A percentile compares a stretch with the other conserved stretches of the same genome.
Conservation (phyloP, 2,888 invertebrate species). For the Brassicogethes aeneus region DNA sequence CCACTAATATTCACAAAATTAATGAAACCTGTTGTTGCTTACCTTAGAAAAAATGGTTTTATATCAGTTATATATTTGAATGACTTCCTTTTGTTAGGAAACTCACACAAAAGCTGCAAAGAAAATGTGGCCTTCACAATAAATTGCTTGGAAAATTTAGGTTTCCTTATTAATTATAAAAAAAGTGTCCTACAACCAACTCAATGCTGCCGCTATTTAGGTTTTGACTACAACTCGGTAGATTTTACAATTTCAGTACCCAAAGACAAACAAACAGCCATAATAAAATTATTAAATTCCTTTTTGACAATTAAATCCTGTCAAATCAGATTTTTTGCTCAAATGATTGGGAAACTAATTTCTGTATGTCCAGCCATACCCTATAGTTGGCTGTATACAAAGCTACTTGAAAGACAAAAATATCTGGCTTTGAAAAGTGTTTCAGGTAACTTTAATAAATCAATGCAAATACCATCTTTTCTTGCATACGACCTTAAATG, state of each 20-base stretch:
- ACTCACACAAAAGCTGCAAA: not conserved
- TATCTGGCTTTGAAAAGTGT: constrained; percentile 11
- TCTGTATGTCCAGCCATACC: constrained; percentile 20
- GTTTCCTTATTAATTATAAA: not conserved
- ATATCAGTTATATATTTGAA: too few species aligned
- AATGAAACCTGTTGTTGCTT: constrained; percentile 12
- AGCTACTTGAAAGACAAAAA: constrained; percentile 13
- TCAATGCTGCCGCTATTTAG: constrained; percentile 11
- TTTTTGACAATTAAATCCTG: constrained; percentile 5
- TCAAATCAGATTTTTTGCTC: constrained; percentile 17
- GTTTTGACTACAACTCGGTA: constrained; percentile 14
- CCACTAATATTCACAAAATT: constrained; percentile 17
- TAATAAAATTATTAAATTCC: constrained; percentile 3
- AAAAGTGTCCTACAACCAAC: constrained; percentile 12
- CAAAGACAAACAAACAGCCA: constrained; percentile 5
- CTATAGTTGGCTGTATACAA: constrained; percentile 18
- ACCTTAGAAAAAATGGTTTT: constrained; percentile 12
- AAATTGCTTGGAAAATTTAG: not conserved
- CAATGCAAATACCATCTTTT: constrained; percentile 9
- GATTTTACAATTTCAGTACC: constrained; percentile 11
- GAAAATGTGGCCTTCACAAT: not conserved
- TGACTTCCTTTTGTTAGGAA: not conserved
- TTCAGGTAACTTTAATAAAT: constrained; percentile 10
- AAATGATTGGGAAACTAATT: constrained; percentile 15
- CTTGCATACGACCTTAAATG: constrained; percentile 16